phyloP scores from a whole-genome alignment of 2,113 vertebrate genomes.

The Pollachius pollachius region DNA sequence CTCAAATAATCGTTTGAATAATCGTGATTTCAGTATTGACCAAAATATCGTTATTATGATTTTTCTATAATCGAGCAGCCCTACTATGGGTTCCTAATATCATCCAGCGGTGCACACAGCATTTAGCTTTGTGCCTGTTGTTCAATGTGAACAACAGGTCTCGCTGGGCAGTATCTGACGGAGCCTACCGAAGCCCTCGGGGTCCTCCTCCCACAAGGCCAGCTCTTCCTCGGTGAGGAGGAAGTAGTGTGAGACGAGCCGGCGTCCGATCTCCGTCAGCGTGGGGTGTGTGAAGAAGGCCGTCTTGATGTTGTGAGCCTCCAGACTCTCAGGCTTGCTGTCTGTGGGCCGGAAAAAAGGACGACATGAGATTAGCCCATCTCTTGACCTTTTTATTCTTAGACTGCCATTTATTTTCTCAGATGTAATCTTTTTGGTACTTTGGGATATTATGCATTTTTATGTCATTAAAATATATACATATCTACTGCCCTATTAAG shows the following conservation, averaged over 20 bases:
- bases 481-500: too few species aligned
- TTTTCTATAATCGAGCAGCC: too few species aligned
- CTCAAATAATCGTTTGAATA: too few species aligned
- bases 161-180: conserved; percentile 32
- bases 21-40: too few species aligned
- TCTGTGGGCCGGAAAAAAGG: conserved; percentile 67
- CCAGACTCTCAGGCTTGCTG: conserved; percentile 91
- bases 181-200: conserved; percentile 91
- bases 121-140: not conserved
- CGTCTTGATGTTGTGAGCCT: conserved; percentile 94
- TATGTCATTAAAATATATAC: too few species aligned
- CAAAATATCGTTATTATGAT: too few species aligned
- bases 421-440: too few species aligned
- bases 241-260: conserved; percentile 95
- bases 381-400: not conserved
- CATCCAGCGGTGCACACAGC: too few species aligned
- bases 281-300: conserved; percentile 93
- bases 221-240: conserved; percentile 91
- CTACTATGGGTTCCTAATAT: too few species aligned
- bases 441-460: too few species aligned
- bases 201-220: conserved; percentile 98
- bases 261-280: conserved; percentile 89
- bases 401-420: not conserved
- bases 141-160: not conserved
- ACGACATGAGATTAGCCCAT: not conserved